Conservation (phyloP, 1,140 invertebrate species). For the Aphelenchoides fujianensis region DNA sequence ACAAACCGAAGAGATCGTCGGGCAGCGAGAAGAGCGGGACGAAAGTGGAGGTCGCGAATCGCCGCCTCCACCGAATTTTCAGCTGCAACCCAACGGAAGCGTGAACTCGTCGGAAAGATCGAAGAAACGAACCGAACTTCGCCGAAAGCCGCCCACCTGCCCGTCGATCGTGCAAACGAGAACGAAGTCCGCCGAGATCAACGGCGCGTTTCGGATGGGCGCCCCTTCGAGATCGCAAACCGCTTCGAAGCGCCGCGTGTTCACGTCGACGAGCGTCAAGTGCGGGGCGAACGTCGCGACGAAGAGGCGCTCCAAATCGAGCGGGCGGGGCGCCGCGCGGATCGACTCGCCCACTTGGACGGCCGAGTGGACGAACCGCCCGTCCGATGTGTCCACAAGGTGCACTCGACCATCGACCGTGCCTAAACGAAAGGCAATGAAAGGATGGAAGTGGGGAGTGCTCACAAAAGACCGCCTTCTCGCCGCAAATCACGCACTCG, state of each 20-base stretch:
- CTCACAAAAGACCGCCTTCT: not conserved
- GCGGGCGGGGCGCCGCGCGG: not conserved
- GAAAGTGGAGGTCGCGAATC: not conserved
- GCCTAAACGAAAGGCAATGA: not conserved
- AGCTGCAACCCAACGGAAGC: not conserved
- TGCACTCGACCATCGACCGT: constrained; percentile 15
- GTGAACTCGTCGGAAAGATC: no score
- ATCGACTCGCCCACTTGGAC: not conserved
- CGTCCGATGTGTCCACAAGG: not conserved
- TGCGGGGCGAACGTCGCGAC: not conserved
- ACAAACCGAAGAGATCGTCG: not conserved
- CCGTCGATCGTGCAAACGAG: not conserved
- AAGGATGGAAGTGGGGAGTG: not conserved
- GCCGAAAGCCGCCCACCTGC: no score
- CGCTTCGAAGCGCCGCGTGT: not conserved
- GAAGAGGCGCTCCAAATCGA: not conserved
- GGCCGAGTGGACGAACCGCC: not conserved
- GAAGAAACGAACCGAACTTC: no score
- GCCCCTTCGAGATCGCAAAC: not conserved
- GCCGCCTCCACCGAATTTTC: not conserved
- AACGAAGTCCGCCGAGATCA: not conserved
- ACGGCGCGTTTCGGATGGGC: not conserved
- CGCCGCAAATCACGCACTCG: not conserved
- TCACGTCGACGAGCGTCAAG: not conserved
- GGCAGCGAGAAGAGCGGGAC: not conserved